phyloP scores from a whole-genome alignment of 2,888 invertebrate genomes.

The Caenorhabditis sp. region DNA sequence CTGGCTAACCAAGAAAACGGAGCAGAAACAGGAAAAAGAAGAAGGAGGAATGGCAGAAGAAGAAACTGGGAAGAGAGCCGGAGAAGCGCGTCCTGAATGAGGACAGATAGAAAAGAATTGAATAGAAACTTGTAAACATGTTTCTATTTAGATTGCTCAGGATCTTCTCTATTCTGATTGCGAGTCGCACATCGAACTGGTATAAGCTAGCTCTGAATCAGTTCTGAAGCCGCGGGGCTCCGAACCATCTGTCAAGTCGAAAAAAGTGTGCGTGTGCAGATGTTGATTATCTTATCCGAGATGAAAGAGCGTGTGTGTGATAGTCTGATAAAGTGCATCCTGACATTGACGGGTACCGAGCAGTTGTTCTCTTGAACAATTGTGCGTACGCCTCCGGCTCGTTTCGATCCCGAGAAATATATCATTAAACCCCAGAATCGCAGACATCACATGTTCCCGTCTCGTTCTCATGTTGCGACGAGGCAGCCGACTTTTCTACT shows the following conservation, averaged over 20 bases:
- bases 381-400: constrained; percentile 40
- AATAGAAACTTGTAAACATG: constrained; percentile 61
- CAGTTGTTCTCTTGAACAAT: constrained; percentile 40
- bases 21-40: constrained; percentile 32
- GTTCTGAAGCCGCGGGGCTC: no score
- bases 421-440: constrained; percentile 16
- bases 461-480: constrained; percentile 52
- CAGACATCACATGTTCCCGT: constrained; percentile 60
- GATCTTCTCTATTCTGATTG: constrained; percentile 39
- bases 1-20: constrained; percentile 21
- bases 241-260: background rate
- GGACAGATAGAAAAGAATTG: constrained; percentile 60
- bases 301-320: constrained; percentile 26
- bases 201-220: no score
- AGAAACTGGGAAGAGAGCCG: constrained; percentile 13
- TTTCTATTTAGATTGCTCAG: constrained; percentile 60
- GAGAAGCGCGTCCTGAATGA: constrained; percentile 49
- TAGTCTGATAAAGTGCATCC: constrained; percentile 45
- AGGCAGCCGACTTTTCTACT: constrained; percentile 43
- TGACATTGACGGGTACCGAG: constrained; percentile 20
- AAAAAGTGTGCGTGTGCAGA: constrained; percentile 1
- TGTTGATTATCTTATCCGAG: constrained; percentile 21
- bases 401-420: constrained; percentile 33
- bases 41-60: constrained; percentile 6
- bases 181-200: constrained; percentile 18